Percentiles rank a stretch among this genome's conserved stretches.
Conservation (phyloP, 2,113 vertebrate genomes). For the Marmota monax region DNA sequence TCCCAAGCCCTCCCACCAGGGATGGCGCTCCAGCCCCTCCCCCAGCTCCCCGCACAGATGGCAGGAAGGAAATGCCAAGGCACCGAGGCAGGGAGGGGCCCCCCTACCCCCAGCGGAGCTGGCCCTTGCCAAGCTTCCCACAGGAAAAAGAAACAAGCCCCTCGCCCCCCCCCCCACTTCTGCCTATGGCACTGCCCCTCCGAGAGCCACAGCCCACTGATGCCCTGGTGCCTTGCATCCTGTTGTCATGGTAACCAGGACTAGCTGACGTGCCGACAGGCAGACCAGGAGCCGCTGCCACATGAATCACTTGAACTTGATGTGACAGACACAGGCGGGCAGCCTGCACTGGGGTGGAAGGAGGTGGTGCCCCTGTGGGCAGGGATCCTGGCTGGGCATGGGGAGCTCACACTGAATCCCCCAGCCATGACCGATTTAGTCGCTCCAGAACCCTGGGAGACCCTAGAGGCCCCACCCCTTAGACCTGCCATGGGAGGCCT, state of each 20-base stretch:
- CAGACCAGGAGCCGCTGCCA: conserved; percentile 80
- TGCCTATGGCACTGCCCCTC: conserved; percentile 79
- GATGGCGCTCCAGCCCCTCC: conserved; percentile 74
- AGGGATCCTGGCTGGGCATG: conserved; percentile 41
- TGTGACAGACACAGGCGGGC: conserved; percentile 76
- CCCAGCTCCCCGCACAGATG: conserved; percentile 73
- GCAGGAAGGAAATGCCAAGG: conserved; percentile 81
- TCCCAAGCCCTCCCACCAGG: conserved; percentile 74
- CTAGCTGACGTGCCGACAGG: conserved; percentile 80
- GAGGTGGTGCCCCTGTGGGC: conserved; percentile 65
- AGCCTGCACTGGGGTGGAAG: conserved; percentile 28
- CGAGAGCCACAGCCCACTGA: conserved; percentile 81
- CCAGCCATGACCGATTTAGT: not conserved
- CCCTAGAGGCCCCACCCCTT: not conserved
- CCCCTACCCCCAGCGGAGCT: conserved; percentile 65
- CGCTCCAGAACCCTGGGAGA: not conserved
- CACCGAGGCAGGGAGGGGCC: conserved; percentile 77
- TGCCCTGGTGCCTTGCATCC: conserved; percentile 86
- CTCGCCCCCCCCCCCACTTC: conserved; percentile 49
- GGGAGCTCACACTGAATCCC: not conserved
- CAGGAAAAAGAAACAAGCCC: conserved; percentile 74
- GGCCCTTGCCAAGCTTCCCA: conserved; percentile 80
- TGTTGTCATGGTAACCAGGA: conserved; percentile 85
- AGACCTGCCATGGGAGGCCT: not conserved
- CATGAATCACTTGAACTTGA: conserved; percentile 82